Evolutionary conservation across 2,113 vertebrate genomes (phyloP).

Genomic region (Ptilonorhynchus violaceus): DNA sequence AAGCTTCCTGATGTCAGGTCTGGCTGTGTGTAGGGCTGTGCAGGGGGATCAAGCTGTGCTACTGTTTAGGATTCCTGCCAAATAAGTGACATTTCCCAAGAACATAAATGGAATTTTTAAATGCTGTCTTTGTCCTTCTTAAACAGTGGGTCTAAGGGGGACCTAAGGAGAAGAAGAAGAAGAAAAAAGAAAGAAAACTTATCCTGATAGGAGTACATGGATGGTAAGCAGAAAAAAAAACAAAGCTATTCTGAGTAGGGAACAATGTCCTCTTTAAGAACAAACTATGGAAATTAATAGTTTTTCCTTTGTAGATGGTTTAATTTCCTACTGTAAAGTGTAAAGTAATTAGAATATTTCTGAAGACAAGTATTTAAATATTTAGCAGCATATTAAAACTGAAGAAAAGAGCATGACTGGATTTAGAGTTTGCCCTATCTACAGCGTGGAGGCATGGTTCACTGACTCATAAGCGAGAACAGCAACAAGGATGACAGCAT

Average conservation of each 20-base stretch:
- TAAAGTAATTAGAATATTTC: neutral
- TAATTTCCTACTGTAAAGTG: neutral
- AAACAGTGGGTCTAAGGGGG: constrained; percentile 48
- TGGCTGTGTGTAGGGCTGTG: constrained; percentile 41
- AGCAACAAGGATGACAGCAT: neutral
- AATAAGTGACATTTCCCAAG: constrained; percentile 71
- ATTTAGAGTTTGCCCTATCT: neutral
- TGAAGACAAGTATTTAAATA: constrained; percentile 15
- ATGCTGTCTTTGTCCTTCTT: constrained; percentile 68
- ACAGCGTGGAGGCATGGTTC: neutral
- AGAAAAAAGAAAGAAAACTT: neutral
- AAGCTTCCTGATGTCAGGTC: constrained; percentile 53
- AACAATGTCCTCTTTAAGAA: neutral
- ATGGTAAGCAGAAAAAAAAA: neutral
- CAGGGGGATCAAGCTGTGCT: constrained; percentile 66
- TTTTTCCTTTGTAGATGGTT: neutral
- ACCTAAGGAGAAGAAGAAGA: neutral
- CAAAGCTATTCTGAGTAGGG: neutral
- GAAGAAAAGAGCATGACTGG: neutral
- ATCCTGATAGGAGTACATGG: neutral
- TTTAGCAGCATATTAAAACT: neutral
- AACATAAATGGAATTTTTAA: constrained; percentile 72
- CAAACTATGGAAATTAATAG: neutral
- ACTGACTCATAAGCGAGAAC: neutral
- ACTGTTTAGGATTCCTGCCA: constrained; percentile 67